These are phyloP conservation scores for Harpagoxenus sublaevis DNA, from an alignment of 2,888 invertebrate genomes.

Conservation along the genomic window DNA sequence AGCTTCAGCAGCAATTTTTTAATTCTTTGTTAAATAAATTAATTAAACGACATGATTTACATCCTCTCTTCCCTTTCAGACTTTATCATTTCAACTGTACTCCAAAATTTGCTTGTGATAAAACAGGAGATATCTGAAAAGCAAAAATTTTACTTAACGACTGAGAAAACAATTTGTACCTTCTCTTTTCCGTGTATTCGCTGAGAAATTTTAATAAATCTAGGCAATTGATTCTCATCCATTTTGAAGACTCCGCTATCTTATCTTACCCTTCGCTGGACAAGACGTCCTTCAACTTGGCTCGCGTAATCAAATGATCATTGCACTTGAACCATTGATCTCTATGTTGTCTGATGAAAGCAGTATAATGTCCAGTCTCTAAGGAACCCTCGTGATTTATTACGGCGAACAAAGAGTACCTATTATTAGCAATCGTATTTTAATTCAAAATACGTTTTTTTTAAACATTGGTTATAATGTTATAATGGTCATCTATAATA, in stretches of 20 bases:
- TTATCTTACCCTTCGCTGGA: conserved; percentile 96
- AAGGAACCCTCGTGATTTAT: conserved; percentile 98
- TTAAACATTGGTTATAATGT: background rate
- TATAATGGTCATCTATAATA: background rate
- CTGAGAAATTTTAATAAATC: conserved; percentile 24
- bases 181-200: background rate
- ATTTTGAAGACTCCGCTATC: background rate
- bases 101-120: conserved; percentile 98
- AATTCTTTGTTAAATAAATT: conserved; percentile 75
- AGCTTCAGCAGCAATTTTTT: conserved; percentile 14
- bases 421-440: conserved; percentile 75
- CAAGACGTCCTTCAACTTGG: conserved; percentile 95
- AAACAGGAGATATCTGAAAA: conserved; percentile 95
- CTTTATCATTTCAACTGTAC: conserved; percentile 88
- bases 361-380: conserved; percentile 98
- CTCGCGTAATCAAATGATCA: conserved; percentile 97
- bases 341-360: conserved; percentile 97
- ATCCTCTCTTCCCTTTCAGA: conserved; percentile 68
- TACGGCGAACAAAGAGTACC: conserved; percentile 98
- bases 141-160: conserved; percentile 62
- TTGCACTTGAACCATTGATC: conserved; percentile 99
- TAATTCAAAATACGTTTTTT: background rate
- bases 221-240: background rate
- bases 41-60: conserved; percentile 74
- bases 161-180: background rate